phyloP scores from a whole-genome alignment of 2,888 invertebrate genomes.

The Empis livida region DNA sequence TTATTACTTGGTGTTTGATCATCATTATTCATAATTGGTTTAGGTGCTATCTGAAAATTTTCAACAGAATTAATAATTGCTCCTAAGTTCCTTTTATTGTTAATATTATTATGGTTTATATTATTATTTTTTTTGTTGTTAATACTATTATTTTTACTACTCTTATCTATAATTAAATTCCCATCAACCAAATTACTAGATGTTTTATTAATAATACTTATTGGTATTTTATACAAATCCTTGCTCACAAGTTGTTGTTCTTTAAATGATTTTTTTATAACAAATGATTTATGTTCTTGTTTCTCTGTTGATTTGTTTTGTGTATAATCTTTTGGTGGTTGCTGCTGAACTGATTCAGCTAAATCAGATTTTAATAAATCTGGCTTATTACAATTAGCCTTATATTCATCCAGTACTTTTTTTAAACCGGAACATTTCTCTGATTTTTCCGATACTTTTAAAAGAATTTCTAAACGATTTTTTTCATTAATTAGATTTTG shows the following conservation, averaged over 20 bases:
- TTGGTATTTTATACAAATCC: slow-evolving; percentile 32
- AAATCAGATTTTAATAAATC: slow-evolving; percentile 10
- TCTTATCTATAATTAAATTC: slow-evolving; percentile 1
- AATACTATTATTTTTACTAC: slow-evolving; percentile 1
- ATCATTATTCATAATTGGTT: slow-evolving; percentile 17
- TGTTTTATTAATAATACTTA: slow-evolving; percentile 27
- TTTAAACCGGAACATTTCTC: slow-evolving; percentile 11
- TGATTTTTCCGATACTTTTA: slow-evolving; percentile 20
- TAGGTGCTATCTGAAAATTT: slow-evolving; percentile 37
- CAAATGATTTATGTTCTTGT: no score
- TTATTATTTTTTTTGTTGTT: background rate
- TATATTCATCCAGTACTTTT: slow-evolving; percentile 14
- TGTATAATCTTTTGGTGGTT: background rate
- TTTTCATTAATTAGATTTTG: slow-evolving; percentile 24
- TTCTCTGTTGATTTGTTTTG: no score
- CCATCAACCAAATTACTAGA: slow-evolving; percentile 3
- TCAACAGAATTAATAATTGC: slow-evolving; percentile 36
- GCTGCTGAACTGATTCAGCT: slow-evolving; percentile 14
- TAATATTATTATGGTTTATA: background rate
- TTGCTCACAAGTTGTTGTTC: slow-evolving; percentile 35
- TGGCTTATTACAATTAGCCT: slow-evolving; percentile 14
- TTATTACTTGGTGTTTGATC: slow-evolving; percentile 2
- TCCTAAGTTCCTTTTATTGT: background rate
- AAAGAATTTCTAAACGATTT: slow-evolving; percentile 23
- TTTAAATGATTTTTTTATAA: slow-evolving; percentile 27